Conservation (phyloP, 2,888 invertebrate species). For the Sturmia bella region DNA sequence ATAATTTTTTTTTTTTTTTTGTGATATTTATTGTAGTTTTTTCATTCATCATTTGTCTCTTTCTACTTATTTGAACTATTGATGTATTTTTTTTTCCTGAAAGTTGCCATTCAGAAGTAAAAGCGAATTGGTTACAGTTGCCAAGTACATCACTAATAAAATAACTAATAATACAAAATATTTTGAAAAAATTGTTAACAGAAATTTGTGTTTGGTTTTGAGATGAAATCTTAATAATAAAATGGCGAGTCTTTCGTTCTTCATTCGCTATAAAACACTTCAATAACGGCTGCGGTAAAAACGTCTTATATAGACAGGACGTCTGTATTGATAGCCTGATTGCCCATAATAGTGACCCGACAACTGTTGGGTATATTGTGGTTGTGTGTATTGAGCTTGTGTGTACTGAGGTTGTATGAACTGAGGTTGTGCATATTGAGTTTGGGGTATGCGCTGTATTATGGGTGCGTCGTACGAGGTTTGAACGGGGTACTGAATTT, state of each 20-base stretch:
- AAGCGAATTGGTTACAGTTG: no score
- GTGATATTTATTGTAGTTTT: neutral
- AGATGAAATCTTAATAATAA: slow-evolving; percentile 19
- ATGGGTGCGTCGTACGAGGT: slow-evolving; percentile 7
- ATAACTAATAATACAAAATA: no score
- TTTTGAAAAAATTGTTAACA: no score
- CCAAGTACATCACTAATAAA: no score
- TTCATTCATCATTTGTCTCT: slow-evolving; percentile 76
- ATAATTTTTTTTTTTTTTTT: neutral
- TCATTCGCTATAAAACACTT: neutral
- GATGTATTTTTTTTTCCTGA: neutral
- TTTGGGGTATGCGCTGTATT: slow-evolving; percentile 10
- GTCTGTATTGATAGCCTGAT: slow-evolving; percentile 79
- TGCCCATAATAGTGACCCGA: slow-evolving; percentile 75
- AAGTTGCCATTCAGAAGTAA: no score
- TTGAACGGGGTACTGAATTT: slow-evolving; percentile 57
- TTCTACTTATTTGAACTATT: slow-evolving; percentile 74
- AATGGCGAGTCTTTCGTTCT: slow-evolving; percentile 31
- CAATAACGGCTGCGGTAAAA: slow-evolving; percentile 76
- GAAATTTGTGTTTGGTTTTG: no score
- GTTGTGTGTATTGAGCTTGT: slow-evolving; percentile 24
- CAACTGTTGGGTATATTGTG: slow-evolving; percentile 51
- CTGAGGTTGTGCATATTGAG: slow-evolving; percentile 37
- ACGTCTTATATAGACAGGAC: slow-evolving; percentile 79
- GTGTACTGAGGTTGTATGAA: neutral